Evolutionary conservation across 2,888 invertebrate genomes (phyloP).

Genomic region (Eupsilia transversa): DNA sequence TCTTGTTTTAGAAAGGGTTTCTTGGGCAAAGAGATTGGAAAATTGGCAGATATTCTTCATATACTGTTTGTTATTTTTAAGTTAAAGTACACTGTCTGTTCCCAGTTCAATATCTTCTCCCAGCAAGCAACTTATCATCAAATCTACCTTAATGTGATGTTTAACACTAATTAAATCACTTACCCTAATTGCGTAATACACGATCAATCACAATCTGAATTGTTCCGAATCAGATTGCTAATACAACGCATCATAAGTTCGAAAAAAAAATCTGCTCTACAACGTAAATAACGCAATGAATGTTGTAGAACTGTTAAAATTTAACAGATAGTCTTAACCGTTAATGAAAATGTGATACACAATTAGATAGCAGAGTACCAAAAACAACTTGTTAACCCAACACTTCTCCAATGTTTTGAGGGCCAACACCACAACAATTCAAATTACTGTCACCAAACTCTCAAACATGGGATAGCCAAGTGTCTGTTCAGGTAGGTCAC

Average conservation of each 20-base stretch:
- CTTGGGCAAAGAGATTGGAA: background rate
- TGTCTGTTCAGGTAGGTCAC: constrained; percentile 58
- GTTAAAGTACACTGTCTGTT: too few species aligned
- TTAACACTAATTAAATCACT: background rate
- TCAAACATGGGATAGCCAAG: constrained; percentile 35
- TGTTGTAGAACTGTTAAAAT: too few species aligned
- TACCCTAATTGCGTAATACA: too few species aligned
- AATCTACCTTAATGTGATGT: background rate
- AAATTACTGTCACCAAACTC: constrained; percentile 15
- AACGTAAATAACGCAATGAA: too few species aligned
- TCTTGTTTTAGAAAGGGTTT: constrained; percentile 13
- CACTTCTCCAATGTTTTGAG: constrained; percentile 17
- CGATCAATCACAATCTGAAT: too few species aligned
- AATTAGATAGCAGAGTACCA: too few species aligned
- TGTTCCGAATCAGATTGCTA: too few species aligned
- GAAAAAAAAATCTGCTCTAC: too few species aligned
- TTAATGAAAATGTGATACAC: too few species aligned
- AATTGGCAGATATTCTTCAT: background rate
- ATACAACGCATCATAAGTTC: too few species aligned
- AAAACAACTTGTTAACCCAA: background rate
- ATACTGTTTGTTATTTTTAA: too few species aligned
- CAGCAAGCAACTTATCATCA: background rate
- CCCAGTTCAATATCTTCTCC: background rate
- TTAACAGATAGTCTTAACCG: too few species aligned
- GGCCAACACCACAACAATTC: constrained; percentile 2